Percentiles rank a stretch among this genome's conserved stretches.
Evolutionary conservation across 2,113 vertebrate species (phyloP).

Genomic region (Typhlomys cinereus): DNA sequence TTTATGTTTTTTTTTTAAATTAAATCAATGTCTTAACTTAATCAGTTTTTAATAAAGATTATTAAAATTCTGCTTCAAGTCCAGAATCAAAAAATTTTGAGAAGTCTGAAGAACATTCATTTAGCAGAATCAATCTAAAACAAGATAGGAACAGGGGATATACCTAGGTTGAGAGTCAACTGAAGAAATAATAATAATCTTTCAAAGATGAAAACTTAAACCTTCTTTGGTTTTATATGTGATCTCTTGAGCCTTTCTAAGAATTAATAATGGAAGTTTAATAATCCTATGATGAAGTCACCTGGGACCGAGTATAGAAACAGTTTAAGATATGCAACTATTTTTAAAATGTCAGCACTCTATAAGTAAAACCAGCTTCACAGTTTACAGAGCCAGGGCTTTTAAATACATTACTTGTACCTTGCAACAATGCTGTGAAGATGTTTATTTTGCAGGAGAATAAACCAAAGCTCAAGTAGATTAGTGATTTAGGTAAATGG

Average conservation of each 20-base stretch:
- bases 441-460: conserved; percentile 54
- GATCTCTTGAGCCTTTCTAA: conserved; percentile 33
- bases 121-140: conserved; percentile 41
- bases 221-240: conserved; percentile 23
- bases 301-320: neutral
- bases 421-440: conserved; percentile 25
- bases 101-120: conserved; percentile 39
- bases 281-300: conserved; percentile 55
- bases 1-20: neutral
- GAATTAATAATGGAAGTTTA: conserved; percentile 64
- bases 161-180: conserved; percentile 11
- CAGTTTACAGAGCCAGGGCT: conserved; percentile 31
- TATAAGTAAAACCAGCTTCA: conserved; percentile 45
- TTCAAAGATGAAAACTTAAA: conserved; percentile 60
- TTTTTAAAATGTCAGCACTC: conserved; percentile 51
- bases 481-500: conserved; percentile 13
- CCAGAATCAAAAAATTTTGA: neutral
- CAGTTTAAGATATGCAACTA: conserved; percentile 15
- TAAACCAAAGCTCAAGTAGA: conserved; percentile 51
- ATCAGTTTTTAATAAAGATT: conserved; percentile 25
- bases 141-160: neutral
- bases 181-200: conserved; percentile 6
- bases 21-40: conserved; percentile 37
- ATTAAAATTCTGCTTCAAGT: conserved; percentile 37
- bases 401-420: conserved; percentile 31